Conservation (phyloP, 35 echinoderm and acorn worm species). For the Apostichopus californicus region DNA sequence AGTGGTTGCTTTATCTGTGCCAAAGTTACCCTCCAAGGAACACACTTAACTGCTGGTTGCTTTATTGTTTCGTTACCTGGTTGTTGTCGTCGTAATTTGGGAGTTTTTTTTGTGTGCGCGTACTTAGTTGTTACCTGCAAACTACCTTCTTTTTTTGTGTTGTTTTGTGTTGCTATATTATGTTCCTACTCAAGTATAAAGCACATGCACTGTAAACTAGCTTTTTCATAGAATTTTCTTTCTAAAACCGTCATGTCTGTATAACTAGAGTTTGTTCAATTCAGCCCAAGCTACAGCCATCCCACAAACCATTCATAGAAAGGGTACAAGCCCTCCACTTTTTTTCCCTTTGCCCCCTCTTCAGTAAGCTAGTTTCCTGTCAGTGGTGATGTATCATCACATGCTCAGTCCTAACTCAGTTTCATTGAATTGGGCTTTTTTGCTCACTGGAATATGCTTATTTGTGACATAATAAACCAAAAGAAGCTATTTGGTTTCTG, state of each 20-base stretch:
- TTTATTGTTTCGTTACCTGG: background rate
- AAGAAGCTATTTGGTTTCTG: background rate
- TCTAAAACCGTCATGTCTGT: background rate
- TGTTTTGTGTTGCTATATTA: background rate
- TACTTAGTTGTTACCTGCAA: background rate
- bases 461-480: conserved; percentile 4
- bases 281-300: background rate
- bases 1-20: conserved; percentile 34
- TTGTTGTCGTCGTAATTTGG: background rate
- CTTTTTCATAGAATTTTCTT: background rate
- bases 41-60: conserved; percentile 3
- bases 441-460: background rate
- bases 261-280: background rate
- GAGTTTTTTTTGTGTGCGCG: too few species aligned
- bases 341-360: background rate
- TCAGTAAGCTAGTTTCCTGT: background rate
- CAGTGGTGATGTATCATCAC: background rate
- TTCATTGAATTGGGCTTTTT: background rate
- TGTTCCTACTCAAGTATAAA: background rate
- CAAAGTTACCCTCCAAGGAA: conserved; percentile 30
- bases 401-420: background rate
- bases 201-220: background rate
- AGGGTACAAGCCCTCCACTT: background rate
- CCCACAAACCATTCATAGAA: background rate
- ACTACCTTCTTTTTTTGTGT: background rate